Percentiles rank a stretch among this genome's conserved stretches.
Conservation (phyloP, 2,113 vertebrate species). For the Saccopteryx bilineata region DNA sequence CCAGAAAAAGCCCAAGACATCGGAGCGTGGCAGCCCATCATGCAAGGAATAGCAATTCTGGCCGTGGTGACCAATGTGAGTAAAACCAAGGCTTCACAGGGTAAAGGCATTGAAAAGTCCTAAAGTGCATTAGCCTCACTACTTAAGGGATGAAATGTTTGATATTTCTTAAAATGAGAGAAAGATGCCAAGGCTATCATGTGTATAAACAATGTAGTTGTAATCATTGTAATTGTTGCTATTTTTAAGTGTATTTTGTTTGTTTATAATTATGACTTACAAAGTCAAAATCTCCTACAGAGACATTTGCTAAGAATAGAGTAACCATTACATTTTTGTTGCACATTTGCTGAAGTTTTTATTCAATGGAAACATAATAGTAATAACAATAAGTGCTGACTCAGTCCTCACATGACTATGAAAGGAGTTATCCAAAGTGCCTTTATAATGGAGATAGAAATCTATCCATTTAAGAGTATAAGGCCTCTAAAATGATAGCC, state of each 20-base stretch:
- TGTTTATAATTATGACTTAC: background rate
- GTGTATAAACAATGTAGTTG: background rate
- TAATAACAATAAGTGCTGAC: background rate
- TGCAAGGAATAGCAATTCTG: slow-evolving; percentile 94
- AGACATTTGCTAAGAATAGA: background rate
- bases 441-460: slow-evolving; percentile 13
- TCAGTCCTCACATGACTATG: background rate
- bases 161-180: background rate
- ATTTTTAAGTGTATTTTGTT: slow-evolving; percentile 11
- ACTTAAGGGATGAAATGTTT: background rate
- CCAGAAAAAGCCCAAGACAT: slow-evolving; percentile 95
- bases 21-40: slow-evolving; percentile 97
- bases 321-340: background rate
- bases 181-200: background rate
- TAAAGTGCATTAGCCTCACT: background rate
- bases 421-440: background rate
- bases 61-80: slow-evolving; percentile 96
- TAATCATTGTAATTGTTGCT: background rate
- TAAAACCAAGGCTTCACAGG: background rate
- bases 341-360: slow-evolving; percentile 22
- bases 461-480: background rate
- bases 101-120: background rate
- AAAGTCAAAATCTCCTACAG: background rate
- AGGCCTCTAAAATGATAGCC: background rate
- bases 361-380: background rate